phyloP scores from a whole-genome alignment of 2,797 vertebrate species.

The Ctenosaura bakeri region DNA sequence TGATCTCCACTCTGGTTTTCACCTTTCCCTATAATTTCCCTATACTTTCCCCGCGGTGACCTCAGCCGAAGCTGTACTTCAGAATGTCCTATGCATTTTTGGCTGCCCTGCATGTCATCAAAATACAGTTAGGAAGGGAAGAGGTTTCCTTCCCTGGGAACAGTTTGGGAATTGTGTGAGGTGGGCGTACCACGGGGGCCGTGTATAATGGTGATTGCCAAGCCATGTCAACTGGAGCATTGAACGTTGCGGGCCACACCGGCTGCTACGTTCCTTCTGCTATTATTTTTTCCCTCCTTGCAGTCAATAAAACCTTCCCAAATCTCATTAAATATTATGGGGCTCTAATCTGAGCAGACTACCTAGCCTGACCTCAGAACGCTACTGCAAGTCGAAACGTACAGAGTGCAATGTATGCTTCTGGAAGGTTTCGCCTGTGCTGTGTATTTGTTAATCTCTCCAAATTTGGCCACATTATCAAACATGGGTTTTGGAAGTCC shows the following conservation, averaged over 20 bases:
- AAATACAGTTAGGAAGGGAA: too few species aligned
- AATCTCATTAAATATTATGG: slow-evolving; percentile 20
- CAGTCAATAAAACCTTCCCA: slow-evolving; percentile 49
- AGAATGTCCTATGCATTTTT: too few species aligned
- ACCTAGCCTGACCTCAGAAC: slow-evolving; percentile 9
- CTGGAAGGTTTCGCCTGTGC: background rate
- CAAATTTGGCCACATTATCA: slow-evolving; percentile 39
- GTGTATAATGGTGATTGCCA: background rate
- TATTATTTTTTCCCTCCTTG: background rate
- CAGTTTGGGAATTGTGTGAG: background rate
- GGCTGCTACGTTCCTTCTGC: too few species aligned
- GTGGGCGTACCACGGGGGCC: background rate
- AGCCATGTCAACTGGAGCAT: background rate
- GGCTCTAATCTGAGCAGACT: slow-evolving; percentile 35
- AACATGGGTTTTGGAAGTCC: slow-evolving; percentile 8
- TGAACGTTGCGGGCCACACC: background rate
- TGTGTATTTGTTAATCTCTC: background rate
- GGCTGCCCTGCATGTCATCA: background rate
- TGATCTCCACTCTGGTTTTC: too few species aligned
- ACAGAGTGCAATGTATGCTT: background rate
- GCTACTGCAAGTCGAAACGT: background rate
- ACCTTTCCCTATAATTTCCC: too few species aligned
- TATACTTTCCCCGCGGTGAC: too few species aligned
- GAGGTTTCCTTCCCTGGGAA: background rate
- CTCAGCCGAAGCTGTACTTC: too few species aligned